These are phyloP conservation scores for Pachyramphus minor DNA, from an alignment of 2,113 vertebrate genomes.

Conservation along the genomic window DNA sequence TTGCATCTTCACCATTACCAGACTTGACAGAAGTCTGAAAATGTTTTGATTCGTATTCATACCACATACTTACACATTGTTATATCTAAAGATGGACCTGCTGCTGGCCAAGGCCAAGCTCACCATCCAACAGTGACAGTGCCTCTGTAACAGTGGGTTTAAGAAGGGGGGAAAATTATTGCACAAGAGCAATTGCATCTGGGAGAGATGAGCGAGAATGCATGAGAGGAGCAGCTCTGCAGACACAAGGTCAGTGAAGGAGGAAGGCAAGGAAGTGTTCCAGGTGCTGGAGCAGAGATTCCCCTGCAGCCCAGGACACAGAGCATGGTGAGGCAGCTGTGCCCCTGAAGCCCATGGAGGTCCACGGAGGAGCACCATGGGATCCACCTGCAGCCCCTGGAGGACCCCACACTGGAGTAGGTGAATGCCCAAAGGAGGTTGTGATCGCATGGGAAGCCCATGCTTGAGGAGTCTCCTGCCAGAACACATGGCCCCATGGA, in stretches of 20 bases:
- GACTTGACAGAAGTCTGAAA: background rate
- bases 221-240: background rate
- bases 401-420: background rate
- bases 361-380: background rate
- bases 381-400: background rate
- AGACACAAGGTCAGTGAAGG: background rate
- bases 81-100: background rate
- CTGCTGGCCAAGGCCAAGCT: background rate
- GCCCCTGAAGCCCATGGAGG: background rate
- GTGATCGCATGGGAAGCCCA: accelerated
- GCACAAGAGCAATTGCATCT: background rate
- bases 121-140: background rate
- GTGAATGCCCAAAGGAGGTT: background rate
- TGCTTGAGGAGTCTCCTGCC: background rate
- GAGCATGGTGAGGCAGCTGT: background rate
- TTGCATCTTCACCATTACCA: background rate
- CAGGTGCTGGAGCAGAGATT: background rate
- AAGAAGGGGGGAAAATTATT: background rate
- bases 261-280: background rate
- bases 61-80: background rate
- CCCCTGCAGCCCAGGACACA: background rate
- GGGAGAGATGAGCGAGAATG: background rate
- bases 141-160: background rate
- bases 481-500: background rate
- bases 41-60: background rate